These are phyloP conservation scores for Lineus longissimus DNA, from an alignment of 1,140 invertebrate species.

Conservation along the genomic window DNA sequence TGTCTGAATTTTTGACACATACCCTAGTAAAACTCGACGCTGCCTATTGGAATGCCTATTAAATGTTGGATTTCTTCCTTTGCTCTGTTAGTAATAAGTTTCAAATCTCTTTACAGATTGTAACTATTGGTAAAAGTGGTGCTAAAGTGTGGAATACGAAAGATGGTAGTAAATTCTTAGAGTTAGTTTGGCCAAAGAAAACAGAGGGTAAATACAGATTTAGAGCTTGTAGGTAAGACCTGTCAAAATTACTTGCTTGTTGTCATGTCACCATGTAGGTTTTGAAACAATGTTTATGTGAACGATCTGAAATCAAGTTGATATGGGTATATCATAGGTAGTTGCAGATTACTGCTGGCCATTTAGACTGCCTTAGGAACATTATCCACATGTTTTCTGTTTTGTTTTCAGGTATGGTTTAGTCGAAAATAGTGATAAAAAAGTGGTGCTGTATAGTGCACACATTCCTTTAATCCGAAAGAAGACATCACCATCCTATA, in stretches of 20 bases:
- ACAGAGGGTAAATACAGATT: conserved; percentile 75
- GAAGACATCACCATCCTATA: conserved; percentile 43
- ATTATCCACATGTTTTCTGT: too few relatives aligned
- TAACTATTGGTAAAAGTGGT: conserved; percentile 82
- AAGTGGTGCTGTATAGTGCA: conserved; percentile 73
- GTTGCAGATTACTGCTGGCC: too few relatives aligned
- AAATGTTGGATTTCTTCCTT: too few relatives aligned
- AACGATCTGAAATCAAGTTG: too few relatives aligned
- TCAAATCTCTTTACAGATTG: conserved; percentile 56
- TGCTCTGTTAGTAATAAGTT: too few relatives aligned
- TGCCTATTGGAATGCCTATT: conserved; percentile 17
- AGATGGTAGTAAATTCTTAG: conserved; percentile 63
- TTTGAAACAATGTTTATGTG: too few relatives aligned
- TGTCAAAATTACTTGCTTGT: neutral
- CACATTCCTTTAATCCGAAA: conserved; percentile 72
- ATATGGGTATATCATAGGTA: too few relatives aligned
- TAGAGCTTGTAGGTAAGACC: conserved; percentile 69
- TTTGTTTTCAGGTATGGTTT: conserved; percentile 63
- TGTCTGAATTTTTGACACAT: conserved; percentile 8
- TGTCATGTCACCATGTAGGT: neutral
- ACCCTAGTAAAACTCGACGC: neutral
- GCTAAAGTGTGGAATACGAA: conserved; percentile 74
- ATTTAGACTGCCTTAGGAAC: too few relatives aligned
- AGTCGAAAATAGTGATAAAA: conserved; percentile 64
- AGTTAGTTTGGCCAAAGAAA: conserved; percentile 69